phyloP scores from a whole-genome alignment of 2,888 invertebrate genomes.

The Limnephilus rhombicus region DNA sequence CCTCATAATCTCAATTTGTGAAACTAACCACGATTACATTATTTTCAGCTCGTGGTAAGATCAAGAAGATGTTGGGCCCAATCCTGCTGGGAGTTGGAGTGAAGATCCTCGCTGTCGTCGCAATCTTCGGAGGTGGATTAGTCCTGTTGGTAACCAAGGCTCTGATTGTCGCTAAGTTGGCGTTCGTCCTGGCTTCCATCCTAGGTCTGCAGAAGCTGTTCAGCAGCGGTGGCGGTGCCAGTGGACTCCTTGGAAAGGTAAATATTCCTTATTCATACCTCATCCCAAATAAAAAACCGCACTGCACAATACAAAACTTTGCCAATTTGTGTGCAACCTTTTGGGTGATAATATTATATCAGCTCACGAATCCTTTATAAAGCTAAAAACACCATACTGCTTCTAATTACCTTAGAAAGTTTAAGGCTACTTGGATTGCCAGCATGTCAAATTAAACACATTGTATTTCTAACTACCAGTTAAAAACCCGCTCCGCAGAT shows the following conservation, averaged over 20 bases:
- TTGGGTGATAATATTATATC: not conserved
- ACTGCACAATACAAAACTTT: too few relatives aligned
- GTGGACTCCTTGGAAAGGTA: slow-evolving; percentile 65
- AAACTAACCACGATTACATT: not conserved
- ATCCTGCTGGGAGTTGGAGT: slow-evolving; percentile 84
- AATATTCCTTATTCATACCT: slow-evolving; percentile 41
- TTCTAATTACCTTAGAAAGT: too few relatives aligned
- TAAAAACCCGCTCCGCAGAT: too few relatives aligned
- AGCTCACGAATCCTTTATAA: too few relatives aligned
- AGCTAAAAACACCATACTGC: too few relatives aligned
- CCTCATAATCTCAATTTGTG: too few relatives aligned
- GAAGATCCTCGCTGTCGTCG: slow-evolving; percentile 84
- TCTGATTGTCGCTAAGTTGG: slow-evolving; percentile 86
- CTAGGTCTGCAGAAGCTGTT: slow-evolving; percentile 84
- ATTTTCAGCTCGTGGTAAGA: slow-evolving; percentile 83
- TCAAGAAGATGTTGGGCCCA: slow-evolving; percentile 85
- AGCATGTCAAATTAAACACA: too few relatives aligned
- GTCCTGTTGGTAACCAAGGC: slow-evolving; percentile 87
- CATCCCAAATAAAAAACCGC: slow-evolving; percentile 67
- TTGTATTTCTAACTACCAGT: too few relatives aligned
- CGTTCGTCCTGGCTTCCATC: slow-evolving; percentile 85
- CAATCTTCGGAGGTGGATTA: slow-evolving; percentile 84
- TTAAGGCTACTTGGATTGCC: too few relatives aligned
- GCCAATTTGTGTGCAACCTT: not conserved
- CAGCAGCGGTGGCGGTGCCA: slow-evolving; percentile 70